A percentile compares a stretch with the other conserved stretches of the same genome.
Conservation (phyloP, 2,888 invertebrate genomes). For the Agonopterix heracliana region DNA sequence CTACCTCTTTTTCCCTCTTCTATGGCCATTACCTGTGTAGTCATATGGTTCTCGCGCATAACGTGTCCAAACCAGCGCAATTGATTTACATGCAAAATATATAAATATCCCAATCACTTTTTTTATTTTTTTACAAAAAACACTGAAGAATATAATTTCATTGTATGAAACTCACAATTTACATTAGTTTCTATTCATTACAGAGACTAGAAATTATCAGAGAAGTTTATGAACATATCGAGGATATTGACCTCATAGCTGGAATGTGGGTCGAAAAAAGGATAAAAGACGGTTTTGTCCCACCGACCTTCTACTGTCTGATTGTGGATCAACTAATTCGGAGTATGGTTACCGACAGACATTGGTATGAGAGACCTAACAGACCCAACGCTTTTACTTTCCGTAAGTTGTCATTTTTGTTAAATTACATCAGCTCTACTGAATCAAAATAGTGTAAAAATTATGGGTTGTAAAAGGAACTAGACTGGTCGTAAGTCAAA, state of each 20-base stretch:
- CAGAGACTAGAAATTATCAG: conserved; percentile 30
- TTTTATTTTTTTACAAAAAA: too few relatives aligned
- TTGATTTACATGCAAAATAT: too few relatives aligned
- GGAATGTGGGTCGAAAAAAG: conserved; percentile 89
- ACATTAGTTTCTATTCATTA: conserved; percentile 2
- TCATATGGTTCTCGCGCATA: too few relatives aligned
- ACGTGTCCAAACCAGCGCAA: too few relatives aligned
- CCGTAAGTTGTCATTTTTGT: conserved; percentile 20
- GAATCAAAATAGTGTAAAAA: not conserved
- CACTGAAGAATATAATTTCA: too few relatives aligned
- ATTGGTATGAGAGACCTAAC: conserved; percentile 77
- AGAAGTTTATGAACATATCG: conserved; percentile 69
- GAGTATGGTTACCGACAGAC: conserved; percentile 86
- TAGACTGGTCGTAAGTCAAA: not conserved
- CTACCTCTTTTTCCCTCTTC: too few relatives aligned
- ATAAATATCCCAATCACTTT: too few relatives aligned
- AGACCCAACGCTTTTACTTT: conserved; percentile 36
- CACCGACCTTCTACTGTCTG: conserved; percentile 90
- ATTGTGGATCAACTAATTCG: conserved; percentile 89
- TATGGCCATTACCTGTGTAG: too few relatives aligned
- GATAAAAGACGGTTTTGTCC: conserved; percentile 86
- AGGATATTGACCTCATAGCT: conserved; percentile 91
- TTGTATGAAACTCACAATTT: not conserved
- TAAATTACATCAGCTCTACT: not conserved
- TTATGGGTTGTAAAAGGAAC: not conserved